Evolutionary conservation across 2,797 vertebrate genomes (phyloP), one percentile per base, ranked within the genome.

Genomic region (Periophthalmus magnuspinnatus): DNA sequence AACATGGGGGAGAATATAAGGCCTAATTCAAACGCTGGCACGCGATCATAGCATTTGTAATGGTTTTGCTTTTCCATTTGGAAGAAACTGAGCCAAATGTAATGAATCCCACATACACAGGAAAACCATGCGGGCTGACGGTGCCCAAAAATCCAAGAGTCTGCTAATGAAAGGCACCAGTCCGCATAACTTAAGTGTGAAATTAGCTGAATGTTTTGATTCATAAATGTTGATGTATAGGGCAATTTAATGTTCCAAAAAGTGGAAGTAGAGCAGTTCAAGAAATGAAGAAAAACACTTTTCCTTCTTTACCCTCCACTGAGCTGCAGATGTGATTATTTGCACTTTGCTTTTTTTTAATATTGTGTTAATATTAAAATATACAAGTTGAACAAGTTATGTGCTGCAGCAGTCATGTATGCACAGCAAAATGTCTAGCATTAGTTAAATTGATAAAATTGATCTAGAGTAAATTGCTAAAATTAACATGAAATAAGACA

Each of bases 101-200:
- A 89, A 85, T 83, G 74, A 89, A 81, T 82, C 82, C 80, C 83
- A 82, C 79, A 85, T 80, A 77, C 78, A 77, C 59, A 81, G 66
- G 65, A 74, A 85, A 85, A 86, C 68, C 68, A 84, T 69, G 75
- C 69, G 64, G 60, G 75, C 72, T 62, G 73, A 75, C 59, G 77
- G 73, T 65, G 82, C 70, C 36, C 36, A 58, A 74, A 58, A 72
- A 69, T 65, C 45, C n/a, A 65, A 79, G 58, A 75, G 58, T 70
- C 63, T 78, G 63, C 36, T 84, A 83, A 84, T 79, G 62, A 85
- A 68, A 67, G 62, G 64, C 69, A 77, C 78, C 74, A 74, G 65
- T 65, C 55, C 76, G 64, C 66, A 64, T 63, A 60, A 69, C 65
- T 62, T 19, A 50, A 69, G 66, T 77, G 75, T 73, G 58, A 78